Conservation (phyloP, 2,113 vertebrate species). For the mouse (Mus musculus) region DNA sequence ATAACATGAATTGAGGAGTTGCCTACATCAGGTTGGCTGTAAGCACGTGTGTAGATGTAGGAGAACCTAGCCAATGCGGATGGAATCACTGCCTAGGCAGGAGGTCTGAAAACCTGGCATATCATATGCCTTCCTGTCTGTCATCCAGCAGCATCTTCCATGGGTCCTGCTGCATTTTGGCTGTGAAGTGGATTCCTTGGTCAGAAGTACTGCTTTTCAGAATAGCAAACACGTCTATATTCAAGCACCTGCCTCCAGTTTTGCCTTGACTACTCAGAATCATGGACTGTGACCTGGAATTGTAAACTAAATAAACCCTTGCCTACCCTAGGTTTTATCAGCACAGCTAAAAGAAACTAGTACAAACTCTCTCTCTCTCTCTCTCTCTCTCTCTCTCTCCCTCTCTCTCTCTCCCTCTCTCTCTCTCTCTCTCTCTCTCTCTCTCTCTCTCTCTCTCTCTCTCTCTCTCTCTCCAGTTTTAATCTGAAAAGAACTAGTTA, state of each 20-base stretch:
- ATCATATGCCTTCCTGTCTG: not conserved
- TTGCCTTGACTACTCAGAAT: not conserved
- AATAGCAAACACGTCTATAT: not conserved
- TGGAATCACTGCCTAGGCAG: not conserved
- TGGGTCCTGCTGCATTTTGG: not conserved
- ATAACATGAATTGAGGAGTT: not conserved
- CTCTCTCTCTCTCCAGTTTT: too few relatives aligned
- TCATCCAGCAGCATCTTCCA: not conserved
- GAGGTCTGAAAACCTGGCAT: too few relatives aligned
- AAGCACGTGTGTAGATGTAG: not conserved
- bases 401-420: not conserved
- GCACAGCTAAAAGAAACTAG: not conserved
- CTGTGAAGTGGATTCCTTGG: not conserved
- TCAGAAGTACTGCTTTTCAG: not conserved
- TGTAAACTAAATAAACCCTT: not conserved
- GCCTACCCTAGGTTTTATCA: not conserved
- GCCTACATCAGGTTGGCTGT: not conserved
- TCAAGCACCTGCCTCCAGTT: not conserved
- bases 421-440: not conserved
- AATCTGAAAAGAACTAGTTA: not conserved
- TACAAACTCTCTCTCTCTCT: not conserved
- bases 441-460: not conserved
- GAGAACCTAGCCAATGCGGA: not conserved
- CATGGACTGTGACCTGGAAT: too few relatives aligned
- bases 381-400: not conserved